phyloP scores from a whole-genome alignment of 2,888 invertebrate species.

The Strigamia crassipes region DNA sequence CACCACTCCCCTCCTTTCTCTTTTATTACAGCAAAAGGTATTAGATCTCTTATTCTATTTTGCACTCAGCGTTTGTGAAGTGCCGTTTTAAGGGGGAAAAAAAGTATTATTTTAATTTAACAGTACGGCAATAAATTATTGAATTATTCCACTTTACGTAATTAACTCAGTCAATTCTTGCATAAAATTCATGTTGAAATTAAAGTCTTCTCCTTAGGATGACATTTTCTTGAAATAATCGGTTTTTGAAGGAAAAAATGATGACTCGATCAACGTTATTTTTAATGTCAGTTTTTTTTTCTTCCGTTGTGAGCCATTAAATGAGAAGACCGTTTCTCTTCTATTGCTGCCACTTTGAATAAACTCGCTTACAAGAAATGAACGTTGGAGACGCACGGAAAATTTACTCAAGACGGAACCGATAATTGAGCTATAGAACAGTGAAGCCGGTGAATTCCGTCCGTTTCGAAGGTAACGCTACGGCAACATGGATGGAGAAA shows the following conservation, averaged over 20 bases:
- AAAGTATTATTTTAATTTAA: not conserved
- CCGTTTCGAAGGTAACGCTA: not conserved
- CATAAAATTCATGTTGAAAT: not conserved
- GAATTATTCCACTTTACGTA: not conserved
- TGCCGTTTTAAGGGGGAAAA: not conserved
- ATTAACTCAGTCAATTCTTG: conserved; percentile 1
- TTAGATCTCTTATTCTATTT: not conserved
- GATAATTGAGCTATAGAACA: conserved; percentile 15
- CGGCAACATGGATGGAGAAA: not conserved
- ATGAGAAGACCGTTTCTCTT: conserved; percentile 4
- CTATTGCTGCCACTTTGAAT: conserved; percentile 27
- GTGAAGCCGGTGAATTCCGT: not conserved
- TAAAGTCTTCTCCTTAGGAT: not conserved
- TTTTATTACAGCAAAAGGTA: not conserved
- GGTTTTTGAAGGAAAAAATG: not conserved
- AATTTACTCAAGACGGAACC: conserved; percentile 7
- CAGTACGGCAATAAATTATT: not conserved
- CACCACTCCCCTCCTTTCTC: not conserved
- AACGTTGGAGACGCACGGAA: not conserved
- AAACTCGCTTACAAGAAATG: conserved; percentile 12
- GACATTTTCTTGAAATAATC: not conserved
- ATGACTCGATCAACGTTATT: conserved; percentile 27
- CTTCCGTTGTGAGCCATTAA: not conserved
- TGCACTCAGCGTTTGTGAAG: not conserved
- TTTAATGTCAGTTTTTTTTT: conserved; percentile 22